These are phyloP conservation scores for Elephantulus edwardii DNA, from an alignment of 2,113 vertebrate species.

Conservation along the genomic window DNA sequence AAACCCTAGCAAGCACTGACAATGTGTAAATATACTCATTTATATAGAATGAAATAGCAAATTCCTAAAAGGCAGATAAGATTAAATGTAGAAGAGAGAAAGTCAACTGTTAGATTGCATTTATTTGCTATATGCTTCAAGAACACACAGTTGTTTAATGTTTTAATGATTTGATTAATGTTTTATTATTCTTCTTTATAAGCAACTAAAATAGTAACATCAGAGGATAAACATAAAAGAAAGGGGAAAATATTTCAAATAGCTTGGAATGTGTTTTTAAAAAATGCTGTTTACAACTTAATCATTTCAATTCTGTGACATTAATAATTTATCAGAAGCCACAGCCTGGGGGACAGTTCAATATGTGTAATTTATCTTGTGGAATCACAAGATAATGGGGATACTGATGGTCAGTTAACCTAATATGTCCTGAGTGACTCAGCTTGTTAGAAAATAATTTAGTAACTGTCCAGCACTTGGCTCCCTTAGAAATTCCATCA, in stretches of 20 bases:
- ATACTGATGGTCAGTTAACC: conserved; percentile 80
- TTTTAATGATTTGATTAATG: conserved; percentile 75
- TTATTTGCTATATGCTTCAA: conserved; percentile 69
- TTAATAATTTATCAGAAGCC: conserved; percentile 84
- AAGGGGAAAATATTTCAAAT: conserved; percentile 49
- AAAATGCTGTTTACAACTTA: conserved; percentile 59
- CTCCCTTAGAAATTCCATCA: conserved; percentile 1
- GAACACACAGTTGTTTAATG: conserved; percentile 71
- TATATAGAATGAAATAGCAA: conserved; percentile 71
- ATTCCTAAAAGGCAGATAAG: conserved; percentile 72
- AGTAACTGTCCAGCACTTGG: conserved; percentile 58
- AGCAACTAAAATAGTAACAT: conserved; percentile 64
- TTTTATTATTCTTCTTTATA: conserved; percentile 71
- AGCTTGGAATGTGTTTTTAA: neutral
- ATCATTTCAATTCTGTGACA: conserved; percentile 80
- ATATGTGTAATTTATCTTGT: conserved; percentile 78
- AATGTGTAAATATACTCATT: conserved; percentile 55
- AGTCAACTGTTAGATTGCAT: conserved; percentile 28
- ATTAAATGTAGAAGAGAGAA: conserved; percentile 68
- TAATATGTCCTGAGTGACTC: conserved; percentile 79
- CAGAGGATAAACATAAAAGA: conserved; percentile 4
- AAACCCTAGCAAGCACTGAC: conserved; percentile 42
- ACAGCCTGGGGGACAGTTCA: conserved; percentile 79
- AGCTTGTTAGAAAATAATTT: conserved; percentile 80
- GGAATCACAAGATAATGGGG: conserved; percentile 55